Conservation (phyloP, 2,797 vertebrate genomes). For the Sebastes hopkinsi region DNA sequence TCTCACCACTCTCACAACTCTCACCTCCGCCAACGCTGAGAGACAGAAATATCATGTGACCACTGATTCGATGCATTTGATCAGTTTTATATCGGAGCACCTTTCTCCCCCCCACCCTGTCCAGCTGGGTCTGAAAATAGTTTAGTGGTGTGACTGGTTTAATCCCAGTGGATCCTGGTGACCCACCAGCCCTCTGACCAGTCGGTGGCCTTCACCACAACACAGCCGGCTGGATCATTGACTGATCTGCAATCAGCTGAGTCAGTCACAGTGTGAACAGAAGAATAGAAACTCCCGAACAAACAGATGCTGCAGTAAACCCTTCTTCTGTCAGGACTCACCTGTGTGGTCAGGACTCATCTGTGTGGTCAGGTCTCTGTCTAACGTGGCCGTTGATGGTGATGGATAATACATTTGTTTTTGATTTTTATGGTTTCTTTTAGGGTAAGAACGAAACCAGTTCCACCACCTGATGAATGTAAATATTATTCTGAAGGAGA, state of each 20-base stretch:
- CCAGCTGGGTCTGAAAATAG: background rate
- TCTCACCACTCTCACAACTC: background rate
- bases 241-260: conserved; percentile 10
- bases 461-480: no score
- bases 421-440: no score
- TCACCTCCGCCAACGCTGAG: background rate
- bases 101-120: background rate
- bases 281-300: background rate
- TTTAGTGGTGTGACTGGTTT: conserved; percentile 2
- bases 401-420: no score
- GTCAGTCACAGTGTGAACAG: background rate
- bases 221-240: background rate
- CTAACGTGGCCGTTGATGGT: no score
- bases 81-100: no score
- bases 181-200: background rate
- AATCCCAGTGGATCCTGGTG: conserved; percentile 4
- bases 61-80: no score
- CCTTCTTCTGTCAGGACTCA: background rate
- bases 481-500: background rate
- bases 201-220: background rate
- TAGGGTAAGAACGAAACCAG: no score
- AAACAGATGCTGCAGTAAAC: background rate
- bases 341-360: background rate
- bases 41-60: no score
- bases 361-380: no score